Evolutionary conservation across 1,140 invertebrate species (phyloP).

Genomic region (Drosophila hydei): DNA sequence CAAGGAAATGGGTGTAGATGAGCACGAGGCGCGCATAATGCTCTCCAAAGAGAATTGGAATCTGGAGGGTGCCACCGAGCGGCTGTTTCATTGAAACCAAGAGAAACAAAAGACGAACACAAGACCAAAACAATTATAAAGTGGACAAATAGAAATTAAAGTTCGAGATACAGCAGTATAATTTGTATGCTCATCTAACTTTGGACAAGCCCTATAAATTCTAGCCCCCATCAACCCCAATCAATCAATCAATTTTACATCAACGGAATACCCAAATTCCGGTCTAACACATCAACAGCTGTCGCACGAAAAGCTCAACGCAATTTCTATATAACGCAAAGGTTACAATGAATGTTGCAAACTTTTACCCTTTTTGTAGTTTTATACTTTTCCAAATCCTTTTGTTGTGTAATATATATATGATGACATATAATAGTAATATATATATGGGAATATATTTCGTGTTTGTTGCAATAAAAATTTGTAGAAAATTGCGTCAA

Average conservation of each 20-base stretch:
- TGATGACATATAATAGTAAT: too few relatives aligned
- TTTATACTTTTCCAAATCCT: constrained; percentile 23
- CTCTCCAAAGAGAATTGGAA: constrained; percentile 97
- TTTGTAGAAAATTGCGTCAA: too few relatives aligned
- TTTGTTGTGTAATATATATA: constrained; percentile 32
- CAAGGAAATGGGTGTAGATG: constrained; percentile 94
- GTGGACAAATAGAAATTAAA: too few relatives aligned
- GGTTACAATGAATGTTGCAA: neutral
- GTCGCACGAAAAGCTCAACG: neutral
- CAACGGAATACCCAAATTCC: neutral
- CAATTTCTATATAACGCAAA: neutral
- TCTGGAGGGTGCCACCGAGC: constrained; percentile 93
- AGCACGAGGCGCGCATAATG: constrained; percentile 91
- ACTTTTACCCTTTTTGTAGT: neutral
- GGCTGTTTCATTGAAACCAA: constrained; percentile 87
- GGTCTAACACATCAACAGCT: neutral
- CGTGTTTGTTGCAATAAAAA: too few relatives aligned
- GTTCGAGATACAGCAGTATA: too few relatives aligned
- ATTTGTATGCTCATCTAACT: too few relatives aligned
- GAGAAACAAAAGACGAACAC: too few relatives aligned
- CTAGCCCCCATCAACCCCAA: neutral
- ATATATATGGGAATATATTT: too few relatives aligned
- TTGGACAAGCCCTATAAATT: too few relatives aligned
- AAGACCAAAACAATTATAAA: too few relatives aligned
- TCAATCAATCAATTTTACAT: neutral